Percentiles rank a stretch among this genome's conserved stretches.
Conservation (phyloP, 2,797 vertebrate genomes). For the Coendou prehensilis region DNA sequence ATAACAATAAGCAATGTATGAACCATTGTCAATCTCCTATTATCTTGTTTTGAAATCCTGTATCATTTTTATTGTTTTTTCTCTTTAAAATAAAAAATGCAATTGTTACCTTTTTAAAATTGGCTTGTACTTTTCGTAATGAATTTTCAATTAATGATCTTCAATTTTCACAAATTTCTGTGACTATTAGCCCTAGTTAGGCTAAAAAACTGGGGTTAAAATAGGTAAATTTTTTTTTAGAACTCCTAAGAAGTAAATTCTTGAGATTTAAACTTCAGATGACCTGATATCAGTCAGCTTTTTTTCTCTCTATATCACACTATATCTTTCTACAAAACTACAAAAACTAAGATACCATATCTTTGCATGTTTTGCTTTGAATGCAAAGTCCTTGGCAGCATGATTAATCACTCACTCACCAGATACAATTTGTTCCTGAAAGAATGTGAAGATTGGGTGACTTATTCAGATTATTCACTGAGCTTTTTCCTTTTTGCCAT, state of each 20-base stretch:
- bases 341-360: not conserved
- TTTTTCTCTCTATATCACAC: not conserved
- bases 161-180: not conserved
- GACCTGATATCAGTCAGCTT: not conserved
- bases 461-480: constrained; percentile 47
- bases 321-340: not conserved
- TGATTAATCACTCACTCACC: constrained; percentile 64
- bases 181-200: constrained; percentile 1
- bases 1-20: no score
- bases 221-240: constrained; percentile 4
- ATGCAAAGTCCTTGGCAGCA: constrained; percentile 5
- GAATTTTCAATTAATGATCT: constrained; percentile 10
- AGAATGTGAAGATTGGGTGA: constrained; percentile 44
- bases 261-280: constrained; percentile 27
- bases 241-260: constrained; percentile 32
- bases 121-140: not conserved
- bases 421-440: constrained; percentile 41
- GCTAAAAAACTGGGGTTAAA: not conserved
- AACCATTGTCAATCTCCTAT: no score
- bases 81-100: no score
- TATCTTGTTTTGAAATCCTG: no score
- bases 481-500: constrained; percentile 20
- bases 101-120: no score
- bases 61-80: no score
- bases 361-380: constrained; percentile 64